Base-by-base conservation (phyloP, 2,113 vertebrate species). In the Mungos mungo region DNA sequence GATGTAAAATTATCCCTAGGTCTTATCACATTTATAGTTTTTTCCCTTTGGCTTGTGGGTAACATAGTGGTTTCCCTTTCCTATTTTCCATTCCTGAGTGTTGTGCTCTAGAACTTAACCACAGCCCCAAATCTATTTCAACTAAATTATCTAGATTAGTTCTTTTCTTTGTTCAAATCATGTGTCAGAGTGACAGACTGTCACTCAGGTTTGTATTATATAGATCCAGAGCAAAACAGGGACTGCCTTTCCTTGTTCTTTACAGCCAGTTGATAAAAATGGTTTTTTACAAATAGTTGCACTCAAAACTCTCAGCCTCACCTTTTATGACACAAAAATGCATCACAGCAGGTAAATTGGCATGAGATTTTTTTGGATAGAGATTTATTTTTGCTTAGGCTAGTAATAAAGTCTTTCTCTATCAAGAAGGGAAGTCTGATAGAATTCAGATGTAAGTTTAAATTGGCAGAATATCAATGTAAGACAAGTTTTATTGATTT, bases 391-490 rank as follows among this genome's bases (percentile, higher is more conserved):
- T 97, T 97, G 84, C 93, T 89, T 84, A 95, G 87, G 84, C 79
- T 93, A 94, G 79, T 69, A 94, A 88, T 86, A 82, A 89, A 52
- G 87, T 31, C 81, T 88, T 97, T 97, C 96, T 97, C 93, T 97
- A 94, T 90, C 95, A 91, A 72, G 95, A 97, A 94, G 74, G 47
- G 38, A 90, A 96, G 88, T 96, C 45, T 0, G 47, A 96, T 93
- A 90, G 97, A 96, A 93, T 93, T 96, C 76, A 96, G 65, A 98
- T 96, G 88, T 97, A 97, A 97, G 94, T 47, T 83, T 97, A 92
- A 97, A 98, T 88, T 66, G 95, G 31, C 79, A 96, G 45, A 96
- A 82, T 77, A 89, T 96, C 92, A 98, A 94, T 98, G 89, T 50
- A 47, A 93, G 88, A 93, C 82, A 69, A 95, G 16, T 97, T 95